Evolutionary conservation across 2,797 vertebrate genomes (phyloP), one percentile per base, ranked within the genome.

Genomic region (Pygocentrus nattereri): DNA sequence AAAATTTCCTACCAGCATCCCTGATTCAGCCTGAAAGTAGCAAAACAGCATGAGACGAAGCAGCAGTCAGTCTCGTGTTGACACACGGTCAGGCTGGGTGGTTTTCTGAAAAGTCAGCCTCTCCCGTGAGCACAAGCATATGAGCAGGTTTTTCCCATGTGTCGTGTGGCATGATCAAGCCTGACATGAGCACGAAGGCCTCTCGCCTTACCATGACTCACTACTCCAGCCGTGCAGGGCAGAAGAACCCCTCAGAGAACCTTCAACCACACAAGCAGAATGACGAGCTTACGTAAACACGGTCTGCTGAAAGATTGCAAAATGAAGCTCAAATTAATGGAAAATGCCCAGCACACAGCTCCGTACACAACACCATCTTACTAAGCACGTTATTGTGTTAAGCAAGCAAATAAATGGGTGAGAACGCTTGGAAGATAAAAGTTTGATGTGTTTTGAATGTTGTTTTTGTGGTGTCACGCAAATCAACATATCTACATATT

Each of bases 111-210:
- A 84, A 78, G 50, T 44, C 3, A 41, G 44, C 65, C 38, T 73
- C 18, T 70, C 76, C 68, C 67, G 44, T 19, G 54, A 84, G 54
- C 34, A 23, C 65, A 54, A 31, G 15, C 4, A 41, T 6, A 10
- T 44, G 65, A 80, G 71, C 80, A 80, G 80, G 74, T 65, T 34
- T 82, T 74, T 27, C 4, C 68, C 16, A 19, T 67, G 76, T 38
- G 34, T 78, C 50, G 44, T 56, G 18, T 73, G 76, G 58, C 62
- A 3, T 92, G 83, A 94, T 91, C 87, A 81, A 62, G 85, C 84
- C 64, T 89, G 91, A 91, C 85, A 79, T 80, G 70, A 74, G 56
- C 41, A 52, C 78, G 82, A 16, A 58, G 69, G 13, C 71, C 77
- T 79, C 27, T 41, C 30, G 4, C 77, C 84, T 68, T 82, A 74